Base-by-base conservation (phyloP, 2,888 invertebrate species). In the Tanypteryx hageni region DNA sequence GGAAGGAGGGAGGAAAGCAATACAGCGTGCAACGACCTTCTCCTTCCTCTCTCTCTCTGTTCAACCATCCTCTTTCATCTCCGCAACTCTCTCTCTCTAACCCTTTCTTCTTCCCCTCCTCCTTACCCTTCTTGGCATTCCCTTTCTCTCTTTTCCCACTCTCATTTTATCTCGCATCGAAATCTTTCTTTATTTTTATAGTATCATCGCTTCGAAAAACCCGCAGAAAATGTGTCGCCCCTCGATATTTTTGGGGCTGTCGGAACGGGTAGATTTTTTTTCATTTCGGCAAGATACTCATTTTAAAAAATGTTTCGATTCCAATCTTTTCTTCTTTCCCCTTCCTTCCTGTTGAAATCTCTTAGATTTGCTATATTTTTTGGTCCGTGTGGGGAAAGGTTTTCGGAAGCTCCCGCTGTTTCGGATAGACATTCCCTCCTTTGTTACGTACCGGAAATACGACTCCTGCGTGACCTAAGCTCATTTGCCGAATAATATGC, bases 11-110 rank as follows among this genome's bases (percentile, higher is more conserved):
- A 11, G 27, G 61, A 22, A 59, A 59, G 86, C 59, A 64, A 31
- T 86, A 59, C 44, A 86, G 27, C 86, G 86, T 61, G 61, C 86
- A 61, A 61, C 86, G 86, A 86, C 86, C 86, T 86, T 59, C 58
- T 16, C 85, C 4, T 61, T 61, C 31, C 59, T 59, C 11, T 44
- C 82, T 13, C 82, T 82, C 31, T 16, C 82, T 22, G 16, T 22
- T 22, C 9, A 27, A 44, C 44, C 5, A 27, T 59, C 4, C 76
- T 76, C 76, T 76, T 76, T n/a, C 18, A 68, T 68, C 68, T 68
- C 68, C 13, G 22, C 68, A n/a, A 22, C 68, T 56, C 82, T 11
- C 5, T 11, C 5, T 22, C n/a, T 16, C 81, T 27, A 81, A 81
- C 22, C 31, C 82, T 13, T 27, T 56, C 27, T 31, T 31, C 11